Percentiles rank a stretch among this genome's conserved stretches.
Evolutionary conservation across 2,888 invertebrate genomes (phyloP).

Genomic region (Eilema caniola): DNA sequence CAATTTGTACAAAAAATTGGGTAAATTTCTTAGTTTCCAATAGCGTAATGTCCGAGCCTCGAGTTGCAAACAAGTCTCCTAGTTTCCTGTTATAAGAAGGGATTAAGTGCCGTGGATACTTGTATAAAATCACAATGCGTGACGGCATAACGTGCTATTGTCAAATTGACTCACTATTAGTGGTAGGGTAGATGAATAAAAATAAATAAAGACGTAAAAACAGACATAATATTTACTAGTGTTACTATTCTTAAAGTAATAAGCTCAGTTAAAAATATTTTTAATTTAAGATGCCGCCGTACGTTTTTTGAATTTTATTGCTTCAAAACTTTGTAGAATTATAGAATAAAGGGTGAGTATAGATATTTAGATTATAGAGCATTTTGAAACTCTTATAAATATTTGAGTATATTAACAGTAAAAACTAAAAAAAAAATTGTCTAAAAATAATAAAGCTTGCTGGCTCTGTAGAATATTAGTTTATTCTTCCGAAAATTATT

Average conservation of each 20-base stretch:
- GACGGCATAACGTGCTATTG: background rate
- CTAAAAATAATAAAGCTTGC: slow-evolving; percentile 14
- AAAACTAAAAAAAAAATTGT: background rate
- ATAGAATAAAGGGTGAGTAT: too few relatives aligned
- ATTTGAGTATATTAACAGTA: background rate
- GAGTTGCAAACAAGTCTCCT: too few relatives aligned
- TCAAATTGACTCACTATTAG: background rate
- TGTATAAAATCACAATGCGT: background rate
- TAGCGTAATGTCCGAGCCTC: too few relatives aligned
- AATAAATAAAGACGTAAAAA: background rate
- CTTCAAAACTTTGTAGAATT: background rate
- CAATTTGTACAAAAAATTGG: too few relatives aligned
- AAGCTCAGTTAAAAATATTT: background rate
- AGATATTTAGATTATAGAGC: background rate
- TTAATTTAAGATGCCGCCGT: background rate
- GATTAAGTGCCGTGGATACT: background rate
- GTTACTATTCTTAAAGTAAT: background rate
- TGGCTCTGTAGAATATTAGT: slow-evolving; percentile 17
- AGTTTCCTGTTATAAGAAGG: too few relatives aligned
- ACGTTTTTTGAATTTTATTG: background rate
- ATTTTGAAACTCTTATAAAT: background rate
- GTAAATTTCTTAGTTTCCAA: too few relatives aligned
- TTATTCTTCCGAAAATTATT: slow-evolving; percentile 61
- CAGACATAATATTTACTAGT: background rate
- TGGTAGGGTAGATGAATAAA: background rate